Percentiles rank a stretch among this genome's conserved stretches.
Evolutionary conservation across 2,888 invertebrate genomes (phyloP).

Genomic region (Hymenopus coronatus): DNA sequence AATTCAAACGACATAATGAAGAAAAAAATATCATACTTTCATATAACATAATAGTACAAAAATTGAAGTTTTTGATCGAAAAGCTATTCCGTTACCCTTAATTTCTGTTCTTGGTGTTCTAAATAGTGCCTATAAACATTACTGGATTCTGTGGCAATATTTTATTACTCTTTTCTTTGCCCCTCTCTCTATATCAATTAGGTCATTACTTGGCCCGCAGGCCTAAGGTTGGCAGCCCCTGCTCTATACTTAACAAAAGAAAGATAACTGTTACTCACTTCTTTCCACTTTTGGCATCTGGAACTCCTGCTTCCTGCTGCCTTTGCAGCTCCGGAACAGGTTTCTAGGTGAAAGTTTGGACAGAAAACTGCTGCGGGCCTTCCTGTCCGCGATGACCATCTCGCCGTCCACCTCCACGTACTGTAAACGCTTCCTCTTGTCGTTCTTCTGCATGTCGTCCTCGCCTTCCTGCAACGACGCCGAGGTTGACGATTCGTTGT

Average conservation of each 20-base stretch:
- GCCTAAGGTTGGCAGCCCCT: too few relatives aligned
- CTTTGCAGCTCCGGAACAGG: conserved; percentile 65
- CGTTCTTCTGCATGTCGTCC: background rate
- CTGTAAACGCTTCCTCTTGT: conserved; percentile 3
- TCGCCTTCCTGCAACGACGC: background rate
- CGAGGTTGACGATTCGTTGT: background rate
- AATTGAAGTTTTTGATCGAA: too few relatives aligned
- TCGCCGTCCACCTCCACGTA: conserved; percentile 10
- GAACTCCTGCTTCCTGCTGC: conserved; percentile 56
- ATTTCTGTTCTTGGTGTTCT: too few relatives aligned
- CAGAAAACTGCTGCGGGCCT: conserved; percentile 4
- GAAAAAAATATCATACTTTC: too few relatives aligned
- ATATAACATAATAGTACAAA: too few relatives aligned
- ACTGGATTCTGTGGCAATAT: too few relatives aligned
- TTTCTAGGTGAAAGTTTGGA: conserved; percentile 45
- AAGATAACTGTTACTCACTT: conserved; percentile 55
- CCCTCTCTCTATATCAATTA: too few relatives aligned
- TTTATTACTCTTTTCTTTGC: too few relatives aligned
- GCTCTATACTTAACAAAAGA: background rate
- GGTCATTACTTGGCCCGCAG: too few relatives aligned
- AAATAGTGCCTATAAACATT: too few relatives aligned
- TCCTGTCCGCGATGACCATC: background rate
- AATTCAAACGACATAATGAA: too few relatives aligned
- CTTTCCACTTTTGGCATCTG: conserved; percentile 76
- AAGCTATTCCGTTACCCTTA: too few relatives aligned